phyloP scores from a whole-genome alignment of 2,888 invertebrate species.

The Phortica okadai region DNA sequence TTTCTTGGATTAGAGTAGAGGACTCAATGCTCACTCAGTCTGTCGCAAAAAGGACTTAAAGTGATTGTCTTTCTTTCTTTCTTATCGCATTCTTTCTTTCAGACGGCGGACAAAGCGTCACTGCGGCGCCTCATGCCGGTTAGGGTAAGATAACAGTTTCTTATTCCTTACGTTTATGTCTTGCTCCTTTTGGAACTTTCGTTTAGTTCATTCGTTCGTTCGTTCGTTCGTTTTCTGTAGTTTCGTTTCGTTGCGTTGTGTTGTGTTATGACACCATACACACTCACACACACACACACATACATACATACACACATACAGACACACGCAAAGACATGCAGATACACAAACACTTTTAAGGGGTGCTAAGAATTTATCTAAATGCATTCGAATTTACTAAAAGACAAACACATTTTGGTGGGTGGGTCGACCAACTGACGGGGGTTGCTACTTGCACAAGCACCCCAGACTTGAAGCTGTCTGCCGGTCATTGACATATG shows the following conservation, averaged over 20 bases:
- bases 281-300: neutral
- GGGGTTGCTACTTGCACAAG: neutral
- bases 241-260: slow-evolving; percentile 33
- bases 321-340: neutral
- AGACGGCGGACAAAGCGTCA: slow-evolving; percentile 64
- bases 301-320: neutral
- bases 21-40: neutral
- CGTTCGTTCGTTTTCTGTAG: slow-evolving; percentile 27
- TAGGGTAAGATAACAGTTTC: slow-evolving; percentile 63
- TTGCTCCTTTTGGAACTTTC: neutral
- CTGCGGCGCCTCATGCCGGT: slow-evolving; percentile 74
- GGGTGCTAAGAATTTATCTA: neutral
- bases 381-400: neutral
- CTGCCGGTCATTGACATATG: slow-evolving; percentile 22
- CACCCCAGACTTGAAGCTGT: neutral
- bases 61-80: slow-evolving; percentile 53
- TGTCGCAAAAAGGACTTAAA: slow-evolving; percentile 7
- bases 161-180: slow-evolving; percentile 9
- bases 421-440: neutral
- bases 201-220: slow-evolving; percentile 23
- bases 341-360: neutral
- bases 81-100: slow-evolving; percentile 61
- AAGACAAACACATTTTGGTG: neutral
- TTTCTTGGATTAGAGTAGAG: neutral
- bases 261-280: slow-evolving; percentile 27